Evolutionary conservation across 1,140 invertebrate species (phyloP), one percentile per base, ranked within the genome.

Genomic region (Asobara japonica): DNA sequence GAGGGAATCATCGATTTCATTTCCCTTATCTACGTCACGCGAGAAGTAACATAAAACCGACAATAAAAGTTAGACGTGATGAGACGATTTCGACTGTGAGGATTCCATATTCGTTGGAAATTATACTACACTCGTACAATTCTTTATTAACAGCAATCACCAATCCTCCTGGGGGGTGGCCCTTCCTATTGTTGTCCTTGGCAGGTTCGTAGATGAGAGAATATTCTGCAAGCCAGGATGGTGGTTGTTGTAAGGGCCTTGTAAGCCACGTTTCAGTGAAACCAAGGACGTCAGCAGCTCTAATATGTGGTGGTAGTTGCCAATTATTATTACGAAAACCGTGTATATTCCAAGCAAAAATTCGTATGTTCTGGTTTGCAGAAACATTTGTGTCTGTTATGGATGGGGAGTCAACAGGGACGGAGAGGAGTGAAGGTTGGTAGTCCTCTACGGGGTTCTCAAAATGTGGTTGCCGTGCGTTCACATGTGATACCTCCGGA

Each of bases 201-300:
- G 51, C 11, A 13, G 8, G 33, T 22, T 51, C 33, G 51, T 62
- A 41, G 27, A 61, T 62, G 31, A 41, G 13, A 8, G 13, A 29
- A 41, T 65, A 30, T 31, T 65, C 25, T 5, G 20, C 16, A 11
- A 41, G 33, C 51, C 69, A 61, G 30, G 18, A n/a, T 62, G 56
- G 13, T 20, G 25, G 16, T n/a, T 20, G 13, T 11, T 13, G 5
- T 33, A 33, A 18, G 18, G 33, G 33, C 2, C 20, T 18, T 11
- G 18, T 36, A 11, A 41, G 22, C 51, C 69, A 71, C 10, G 69
- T 71, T 41, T 71, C 69, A 18, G 45, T 31, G 8, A 71, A 45
- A 29, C 69, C 61, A 8, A 71, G 62, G 20, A 65, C 31, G 62
- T 65, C 62, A 29, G 27, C 29, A 10, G 13, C 62, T 2, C 20